These are phyloP conservation scores for Cataglyphis cursor DNA, from an alignment of 2,888 invertebrate species.

Conservation along the genomic window DNA sequence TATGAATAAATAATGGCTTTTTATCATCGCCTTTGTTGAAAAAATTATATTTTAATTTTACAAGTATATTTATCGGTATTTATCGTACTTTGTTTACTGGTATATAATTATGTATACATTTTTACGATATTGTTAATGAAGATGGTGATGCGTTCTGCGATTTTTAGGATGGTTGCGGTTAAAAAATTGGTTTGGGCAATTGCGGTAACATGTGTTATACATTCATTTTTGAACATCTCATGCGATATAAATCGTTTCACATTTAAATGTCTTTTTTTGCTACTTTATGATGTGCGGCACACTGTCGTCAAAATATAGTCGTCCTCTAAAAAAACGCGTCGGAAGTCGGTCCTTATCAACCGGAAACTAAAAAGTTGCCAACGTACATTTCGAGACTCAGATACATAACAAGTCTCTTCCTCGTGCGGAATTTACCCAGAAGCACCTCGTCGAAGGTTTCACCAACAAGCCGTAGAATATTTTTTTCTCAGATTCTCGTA, in stretches of 20 bases:
- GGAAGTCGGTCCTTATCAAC: conserved; percentile 40
- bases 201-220: conserved; percentile 71
- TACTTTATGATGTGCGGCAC: conserved; percentile 71
- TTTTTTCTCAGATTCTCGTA: conserved; percentile 60
- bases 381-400: neutral
- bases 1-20: neutral
- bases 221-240: conserved; percentile 63
- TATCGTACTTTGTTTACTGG: conserved; percentile 54
- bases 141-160: conserved; percentile 11
- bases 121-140: neutral
- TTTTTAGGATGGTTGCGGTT: conserved; percentile 55
- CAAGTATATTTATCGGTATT: conserved; percentile 61
- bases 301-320: conserved; percentile 58
- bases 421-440: conserved; percentile 34
- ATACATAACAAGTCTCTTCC: conserved; percentile 14
- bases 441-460: conserved; percentile 24
- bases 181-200: conserved; percentile 37
- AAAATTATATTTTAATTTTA: neutral
- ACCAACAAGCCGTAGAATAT: conserved; percentile 40
- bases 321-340: conserved; percentile 40
- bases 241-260: conserved; percentile 64
- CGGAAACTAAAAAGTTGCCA: conserved; percentile 21
- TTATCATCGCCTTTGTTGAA: neutral
- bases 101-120: neutral
- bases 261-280: conserved; percentile 55